Conservation (phyloP, 2,888 invertebrate genomes). For the Chalcosyrphus nemorum region DNA sequence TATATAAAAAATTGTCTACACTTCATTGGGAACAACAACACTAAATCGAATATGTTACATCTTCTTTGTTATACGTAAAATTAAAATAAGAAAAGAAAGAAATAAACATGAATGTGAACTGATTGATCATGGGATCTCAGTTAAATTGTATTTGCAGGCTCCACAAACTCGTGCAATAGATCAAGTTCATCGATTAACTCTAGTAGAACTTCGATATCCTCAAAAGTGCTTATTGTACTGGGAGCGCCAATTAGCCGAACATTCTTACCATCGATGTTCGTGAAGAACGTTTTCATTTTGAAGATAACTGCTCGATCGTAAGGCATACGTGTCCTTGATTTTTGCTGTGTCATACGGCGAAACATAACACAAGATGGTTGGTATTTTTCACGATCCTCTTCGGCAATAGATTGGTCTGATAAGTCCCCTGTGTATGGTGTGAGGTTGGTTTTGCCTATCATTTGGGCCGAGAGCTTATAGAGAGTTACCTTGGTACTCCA, state of each 20-base stretch:
- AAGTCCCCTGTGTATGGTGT: conserved; percentile 80
- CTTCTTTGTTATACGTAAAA: conserved; percentile 46
- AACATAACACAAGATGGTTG: conserved; percentile 82
- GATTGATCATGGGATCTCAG: not conserved
- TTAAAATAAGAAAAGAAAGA: conserved; percentile 18
- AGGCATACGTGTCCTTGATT: conserved; percentile 77
- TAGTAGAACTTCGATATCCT: conserved; percentile 81
- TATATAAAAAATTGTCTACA: conserved; percentile 57
- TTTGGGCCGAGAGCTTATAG: conserved; percentile 77
- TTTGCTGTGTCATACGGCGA: conserved; percentile 77
- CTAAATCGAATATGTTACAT: conserved; percentile 56
- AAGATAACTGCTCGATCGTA: conserved; percentile 82
- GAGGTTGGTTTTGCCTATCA: conserved; percentile 76
- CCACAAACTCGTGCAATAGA: conserved; percentile 79
- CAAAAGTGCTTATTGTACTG: conserved; percentile 77
- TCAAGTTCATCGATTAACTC: conserved; percentile 81
- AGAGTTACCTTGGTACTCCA: conserved; percentile 81
- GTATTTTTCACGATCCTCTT: conserved; percentile 80
- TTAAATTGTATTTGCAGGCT: conserved; percentile 70
- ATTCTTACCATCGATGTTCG: conserved; percentile 81
- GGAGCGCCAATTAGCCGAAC: conserved; percentile 81
- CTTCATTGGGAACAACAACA: conserved; percentile 48
- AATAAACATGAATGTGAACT: not conserved
- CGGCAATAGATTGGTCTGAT: conserved; percentile 78
- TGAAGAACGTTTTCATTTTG: conserved; percentile 81